Conservation (phyloP, 2,113 vertebrate species). For the Microcebus ravelobensis region DNA sequence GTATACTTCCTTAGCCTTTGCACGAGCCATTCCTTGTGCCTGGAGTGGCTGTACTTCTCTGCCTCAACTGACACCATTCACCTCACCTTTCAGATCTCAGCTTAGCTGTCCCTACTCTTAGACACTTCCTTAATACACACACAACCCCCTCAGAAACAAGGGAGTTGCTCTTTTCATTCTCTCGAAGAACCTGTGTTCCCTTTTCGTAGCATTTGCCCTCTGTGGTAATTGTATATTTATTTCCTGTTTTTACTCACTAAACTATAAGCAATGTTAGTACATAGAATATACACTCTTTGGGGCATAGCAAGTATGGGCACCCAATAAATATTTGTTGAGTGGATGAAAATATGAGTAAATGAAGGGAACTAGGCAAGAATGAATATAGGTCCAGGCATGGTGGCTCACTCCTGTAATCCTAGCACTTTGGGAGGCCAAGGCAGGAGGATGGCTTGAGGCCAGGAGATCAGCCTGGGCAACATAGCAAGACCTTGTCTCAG, state of each 20-base stretch:
- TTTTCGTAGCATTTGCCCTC: background rate
- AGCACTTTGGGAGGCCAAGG: background rate
- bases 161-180: background rate
- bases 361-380: background rate
- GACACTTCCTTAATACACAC: background rate
- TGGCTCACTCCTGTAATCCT: background rate
- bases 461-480: background rate
- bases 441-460: background rate
- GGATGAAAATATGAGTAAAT: background rate
- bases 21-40: background rate
- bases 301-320: background rate
- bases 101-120: background rate
- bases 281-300: background rate
- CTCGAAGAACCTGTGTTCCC: background rate
- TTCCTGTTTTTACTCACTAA: background rate
- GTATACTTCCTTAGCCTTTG: background rate
- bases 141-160: background rate
- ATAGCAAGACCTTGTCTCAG: background rate
- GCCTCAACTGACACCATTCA: background rate
- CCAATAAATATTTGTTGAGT: background rate
- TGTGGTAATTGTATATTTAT: background rate
- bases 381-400: background rate
- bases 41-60: background rate
- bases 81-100: background rate
- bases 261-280: background rate